Evolutionary conservation across 2,113 vertebrate species (phyloP).

Genomic region (Planiliza haematocheilus): DNA sequence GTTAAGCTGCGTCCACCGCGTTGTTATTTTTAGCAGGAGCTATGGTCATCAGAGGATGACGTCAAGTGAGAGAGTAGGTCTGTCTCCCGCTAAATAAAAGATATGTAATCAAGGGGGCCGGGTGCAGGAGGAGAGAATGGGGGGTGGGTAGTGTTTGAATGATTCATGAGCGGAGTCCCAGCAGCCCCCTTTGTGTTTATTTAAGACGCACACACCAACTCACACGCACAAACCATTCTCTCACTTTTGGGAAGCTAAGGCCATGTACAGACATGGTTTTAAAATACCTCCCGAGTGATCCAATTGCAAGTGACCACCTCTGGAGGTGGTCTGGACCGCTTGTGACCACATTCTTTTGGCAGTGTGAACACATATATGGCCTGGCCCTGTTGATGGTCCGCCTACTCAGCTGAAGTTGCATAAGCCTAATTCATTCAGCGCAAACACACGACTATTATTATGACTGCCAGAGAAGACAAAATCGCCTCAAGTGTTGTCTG

Average conservation of each 20-base stretch:
- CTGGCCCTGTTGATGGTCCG: too few species aligned
- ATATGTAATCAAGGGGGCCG: constrained; percentile 63
- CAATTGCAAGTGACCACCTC: too few species aligned
- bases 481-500: too few species aligned
- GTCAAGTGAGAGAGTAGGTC: constrained; percentile 51
- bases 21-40: constrained; percentile 56
- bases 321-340: too few species aligned
- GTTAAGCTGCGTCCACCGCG: constrained; percentile 22
- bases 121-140: constrained; percentile 31
- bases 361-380: too few species aligned
- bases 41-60: constrained; percentile 53
- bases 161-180: constrained; percentile 77
- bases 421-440: too few species aligned
- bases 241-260: constrained; percentile 13
- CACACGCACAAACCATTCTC: constrained; percentile 18
- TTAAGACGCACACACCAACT: constrained; percentile 58
- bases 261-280: too few species aligned
- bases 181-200: constrained; percentile 67
- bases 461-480: too few species aligned
- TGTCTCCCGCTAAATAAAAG: constrained; percentile 64
- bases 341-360: too few species aligned
- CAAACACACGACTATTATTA: too few species aligned
- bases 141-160: constrained; percentile 68
- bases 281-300: too few species aligned
- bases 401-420: too few species aligned